Conservation (phyloP, 2,113 vertebrate genomes). For the Porphyrio hochstetteri region DNA sequence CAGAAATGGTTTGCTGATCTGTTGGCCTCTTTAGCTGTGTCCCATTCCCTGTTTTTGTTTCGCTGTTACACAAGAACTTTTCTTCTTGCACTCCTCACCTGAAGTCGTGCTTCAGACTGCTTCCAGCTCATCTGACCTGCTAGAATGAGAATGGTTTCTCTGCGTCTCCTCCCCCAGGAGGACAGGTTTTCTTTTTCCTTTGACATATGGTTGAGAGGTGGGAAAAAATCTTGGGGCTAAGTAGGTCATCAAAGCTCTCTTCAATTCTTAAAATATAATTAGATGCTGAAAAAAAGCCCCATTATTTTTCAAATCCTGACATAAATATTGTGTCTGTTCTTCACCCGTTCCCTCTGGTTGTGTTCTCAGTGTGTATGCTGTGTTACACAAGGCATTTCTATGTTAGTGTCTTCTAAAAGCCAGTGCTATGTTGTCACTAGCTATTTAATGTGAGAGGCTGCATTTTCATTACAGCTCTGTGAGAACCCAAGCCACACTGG, state of each 20-base stretch:
- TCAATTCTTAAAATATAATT: background rate
- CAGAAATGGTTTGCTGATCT: background rate
- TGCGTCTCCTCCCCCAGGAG: background rate
- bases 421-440: background rate
- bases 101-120: background rate
- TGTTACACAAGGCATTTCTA: background rate
- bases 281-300: background rate
- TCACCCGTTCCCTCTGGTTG: background rate
- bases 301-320: background rate
- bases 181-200: background rate
- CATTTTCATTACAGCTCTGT: background rate
- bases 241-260: background rate
- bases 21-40: background rate
- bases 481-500: background rate
- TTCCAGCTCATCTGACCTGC: background rate
- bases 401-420: background rate
- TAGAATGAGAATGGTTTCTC: background rate
- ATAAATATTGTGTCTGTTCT: background rate
- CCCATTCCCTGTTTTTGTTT: background rate
- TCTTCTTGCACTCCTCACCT: background rate
- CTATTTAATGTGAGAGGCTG: background rate
- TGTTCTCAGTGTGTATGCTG: background rate
- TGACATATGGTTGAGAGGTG: background rate
- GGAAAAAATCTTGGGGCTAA: background rate
- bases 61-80: background rate